Conservation (phyloP, 1,140 invertebrate species). For the Halyomorpha halys region DNA sequence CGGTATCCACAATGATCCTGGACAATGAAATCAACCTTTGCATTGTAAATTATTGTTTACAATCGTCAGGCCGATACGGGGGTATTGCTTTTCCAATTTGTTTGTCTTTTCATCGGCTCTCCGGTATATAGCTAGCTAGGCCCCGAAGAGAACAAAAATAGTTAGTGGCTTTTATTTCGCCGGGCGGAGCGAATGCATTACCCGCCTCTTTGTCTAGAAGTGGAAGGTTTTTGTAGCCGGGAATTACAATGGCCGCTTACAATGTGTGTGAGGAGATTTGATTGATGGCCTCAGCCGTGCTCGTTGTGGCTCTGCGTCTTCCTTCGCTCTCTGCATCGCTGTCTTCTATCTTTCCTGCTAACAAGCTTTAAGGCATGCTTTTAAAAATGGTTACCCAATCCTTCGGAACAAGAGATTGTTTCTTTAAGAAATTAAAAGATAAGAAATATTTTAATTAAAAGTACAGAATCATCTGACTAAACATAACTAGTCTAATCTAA, state of each 20-base stretch:
- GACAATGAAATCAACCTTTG: conserved; percentile 28
- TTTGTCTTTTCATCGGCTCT: conserved; percentile 23
- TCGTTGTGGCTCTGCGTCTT: not conserved
- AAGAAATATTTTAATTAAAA: too few relatives aligned
- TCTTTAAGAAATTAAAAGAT: too few relatives aligned
- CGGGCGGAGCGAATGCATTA: conserved; percentile 9
- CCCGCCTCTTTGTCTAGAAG: conserved; percentile 3
- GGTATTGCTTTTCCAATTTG: conserved; percentile 30
- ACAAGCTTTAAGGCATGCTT: too few relatives aligned
- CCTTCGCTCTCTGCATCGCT: not conserved
- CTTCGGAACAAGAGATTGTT: too few relatives aligned
- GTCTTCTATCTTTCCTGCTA: too few relatives aligned
- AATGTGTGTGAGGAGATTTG: not conserved
- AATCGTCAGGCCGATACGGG: conserved; percentile 16
- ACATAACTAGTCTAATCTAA: too few relatives aligned
- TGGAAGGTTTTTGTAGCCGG: conserved; percentile 1
- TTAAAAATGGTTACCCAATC: too few relatives aligned
- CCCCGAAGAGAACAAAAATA: conserved; percentile 5
- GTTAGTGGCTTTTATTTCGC: conserved; percentile 19
- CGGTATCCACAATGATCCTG: conserved; percentile 14
- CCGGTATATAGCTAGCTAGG: not conserved
- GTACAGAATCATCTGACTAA: too few relatives aligned
- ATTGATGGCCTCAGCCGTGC: not conserved
- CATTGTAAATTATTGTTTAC: conserved; percentile 30
- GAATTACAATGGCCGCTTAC: not conserved